These are phyloP conservation scores for Strix occidentalis DNA, from an alignment of 2,797 vertebrate species.

Conservation along the genomic window DNA sequence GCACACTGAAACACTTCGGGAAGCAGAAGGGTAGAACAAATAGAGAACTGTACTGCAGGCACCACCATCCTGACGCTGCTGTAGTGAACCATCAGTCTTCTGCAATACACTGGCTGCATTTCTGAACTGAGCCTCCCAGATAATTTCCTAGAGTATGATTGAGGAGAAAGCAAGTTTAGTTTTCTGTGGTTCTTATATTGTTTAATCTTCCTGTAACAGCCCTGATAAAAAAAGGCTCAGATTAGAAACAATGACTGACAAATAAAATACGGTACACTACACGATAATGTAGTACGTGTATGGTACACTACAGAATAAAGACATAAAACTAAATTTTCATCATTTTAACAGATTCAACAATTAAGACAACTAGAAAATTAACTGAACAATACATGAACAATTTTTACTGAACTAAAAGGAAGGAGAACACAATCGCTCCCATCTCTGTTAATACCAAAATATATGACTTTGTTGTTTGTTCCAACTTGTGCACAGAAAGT, in stretches of 20 bases:
- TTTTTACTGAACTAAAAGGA: conserved; percentile 8
- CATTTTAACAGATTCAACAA: not conserved
- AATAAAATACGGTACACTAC: not conserved
- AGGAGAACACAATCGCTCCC: not conserved
- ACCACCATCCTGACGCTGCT: not conserved
- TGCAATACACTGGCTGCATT: not conserved
- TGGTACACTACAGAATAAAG: not conserved
- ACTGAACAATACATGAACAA: not conserved
- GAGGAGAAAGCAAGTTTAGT: not conserved
- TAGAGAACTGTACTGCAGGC: not conserved
- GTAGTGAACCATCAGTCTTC: not conserved
- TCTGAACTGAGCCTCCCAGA: not conserved
- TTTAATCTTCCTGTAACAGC: not conserved
- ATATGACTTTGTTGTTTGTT: not conserved
- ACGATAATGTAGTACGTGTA: not conserved
- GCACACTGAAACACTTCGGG: not conserved
- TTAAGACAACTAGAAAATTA: not conserved
- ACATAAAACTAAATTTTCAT: not conserved
- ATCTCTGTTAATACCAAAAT: conserved; percentile 24
- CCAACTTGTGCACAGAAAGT: not conserved
- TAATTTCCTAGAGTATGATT: not conserved
- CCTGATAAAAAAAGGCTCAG: not conserved
- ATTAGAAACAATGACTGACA: not conserved
- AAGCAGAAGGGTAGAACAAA: not conserved
- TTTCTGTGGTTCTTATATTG: not conserved